phyloP scores from a whole-genome alignment of 2,113 vertebrate genomes.

The Phalacrocorax carbo region DNA sequence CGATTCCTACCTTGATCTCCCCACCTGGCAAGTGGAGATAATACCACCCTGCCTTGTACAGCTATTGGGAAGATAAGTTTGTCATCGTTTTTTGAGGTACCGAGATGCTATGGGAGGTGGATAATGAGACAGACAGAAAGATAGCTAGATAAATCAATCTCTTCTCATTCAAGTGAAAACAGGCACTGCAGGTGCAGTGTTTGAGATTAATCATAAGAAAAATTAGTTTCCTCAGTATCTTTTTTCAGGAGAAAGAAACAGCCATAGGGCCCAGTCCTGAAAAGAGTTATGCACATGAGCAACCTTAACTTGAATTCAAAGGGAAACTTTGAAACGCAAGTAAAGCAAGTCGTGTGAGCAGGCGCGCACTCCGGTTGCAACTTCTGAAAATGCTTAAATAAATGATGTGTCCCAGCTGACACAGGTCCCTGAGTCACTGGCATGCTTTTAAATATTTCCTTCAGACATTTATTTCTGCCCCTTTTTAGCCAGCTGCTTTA shows the following conservation, averaged over 20 bases:
- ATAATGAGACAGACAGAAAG: slow-evolving; percentile 57
- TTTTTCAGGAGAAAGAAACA: slow-evolving; percentile 41
- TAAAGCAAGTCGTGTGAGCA: not conserved
- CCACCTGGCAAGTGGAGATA: slow-evolving; percentile 38
- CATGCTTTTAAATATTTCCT: not conserved
- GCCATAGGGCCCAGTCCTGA: slow-evolving; percentile 31
- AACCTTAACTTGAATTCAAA: slow-evolving; percentile 33
- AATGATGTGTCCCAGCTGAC: not conserved
- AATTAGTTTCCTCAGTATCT: slow-evolving; percentile 59
- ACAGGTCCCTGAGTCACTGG: not conserved
- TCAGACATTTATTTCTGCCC: not conserved
- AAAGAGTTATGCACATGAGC: slow-evolving; percentile 36
- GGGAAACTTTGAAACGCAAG: not conserved
- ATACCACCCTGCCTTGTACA: not conserved
- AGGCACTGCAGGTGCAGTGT: slow-evolving; percentile 50
- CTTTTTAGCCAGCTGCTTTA: not conserved
- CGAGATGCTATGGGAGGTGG: slow-evolving; percentile 17
- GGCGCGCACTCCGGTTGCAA: not conserved
- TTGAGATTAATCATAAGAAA: slow-evolving; percentile 66
- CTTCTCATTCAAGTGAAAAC: slow-evolving; percentile 48
- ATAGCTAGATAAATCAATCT: slow-evolving; percentile 64
- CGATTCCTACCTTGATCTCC: slow-evolving; percentile 18
- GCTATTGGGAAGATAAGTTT: slow-evolving; percentile 34
- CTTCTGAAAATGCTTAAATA: slow-evolving; percentile 24
- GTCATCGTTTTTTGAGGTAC: slow-evolving; percentile 8